These are phyloP conservation scores for Sebastes steindachneri DNA, from an alignment of 2,797 vertebrate species.

Conservation along the genomic window DNA sequence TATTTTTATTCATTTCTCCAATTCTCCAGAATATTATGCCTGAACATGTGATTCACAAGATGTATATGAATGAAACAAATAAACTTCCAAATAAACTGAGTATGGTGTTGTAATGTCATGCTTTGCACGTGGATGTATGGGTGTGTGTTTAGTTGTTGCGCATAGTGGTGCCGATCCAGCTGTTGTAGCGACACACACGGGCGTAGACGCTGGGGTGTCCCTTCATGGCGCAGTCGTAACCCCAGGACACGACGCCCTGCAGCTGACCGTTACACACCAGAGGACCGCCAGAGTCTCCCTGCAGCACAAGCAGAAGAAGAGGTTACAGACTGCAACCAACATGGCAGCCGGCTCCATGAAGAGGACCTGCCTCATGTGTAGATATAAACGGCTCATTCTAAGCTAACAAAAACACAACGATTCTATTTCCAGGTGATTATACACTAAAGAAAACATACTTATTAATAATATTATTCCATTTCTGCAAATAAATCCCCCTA, in stretches of 20 bases:
- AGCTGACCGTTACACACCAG: constrained; percentile 79
- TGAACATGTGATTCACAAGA: constrained; percentile 2
- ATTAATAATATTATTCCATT: no score
- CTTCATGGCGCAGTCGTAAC: constrained; percentile 69
- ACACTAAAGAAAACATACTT: no score
- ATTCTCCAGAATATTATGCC: background rate
- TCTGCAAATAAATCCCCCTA: no score
- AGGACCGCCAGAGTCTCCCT: constrained; percentile 85
- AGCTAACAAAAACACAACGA: no score
- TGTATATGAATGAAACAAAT: constrained; percentile 4
- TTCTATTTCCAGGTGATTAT: fast-evolving
- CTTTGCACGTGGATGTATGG: background rate
- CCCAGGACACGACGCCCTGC: constrained; percentile 83
- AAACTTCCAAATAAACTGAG: constrained; percentile 32
- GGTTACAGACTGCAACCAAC: no score
- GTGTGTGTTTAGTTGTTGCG: constrained; percentile 53
- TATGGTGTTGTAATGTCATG: background rate
- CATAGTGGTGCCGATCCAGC: constrained; percentile 72
- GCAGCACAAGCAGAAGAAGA: constrained; percentile 6
- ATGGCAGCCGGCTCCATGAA: no score
- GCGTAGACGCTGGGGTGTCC: constrained; percentile 74
- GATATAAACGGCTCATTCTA: no score
- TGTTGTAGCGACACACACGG: constrained; percentile 74
- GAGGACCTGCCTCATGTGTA: no score
- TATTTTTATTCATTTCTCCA: constrained; percentile 31